Evolutionary conservation across 2,113 vertebrate species (phyloP).

Genomic region (Eira barbara): DNA sequence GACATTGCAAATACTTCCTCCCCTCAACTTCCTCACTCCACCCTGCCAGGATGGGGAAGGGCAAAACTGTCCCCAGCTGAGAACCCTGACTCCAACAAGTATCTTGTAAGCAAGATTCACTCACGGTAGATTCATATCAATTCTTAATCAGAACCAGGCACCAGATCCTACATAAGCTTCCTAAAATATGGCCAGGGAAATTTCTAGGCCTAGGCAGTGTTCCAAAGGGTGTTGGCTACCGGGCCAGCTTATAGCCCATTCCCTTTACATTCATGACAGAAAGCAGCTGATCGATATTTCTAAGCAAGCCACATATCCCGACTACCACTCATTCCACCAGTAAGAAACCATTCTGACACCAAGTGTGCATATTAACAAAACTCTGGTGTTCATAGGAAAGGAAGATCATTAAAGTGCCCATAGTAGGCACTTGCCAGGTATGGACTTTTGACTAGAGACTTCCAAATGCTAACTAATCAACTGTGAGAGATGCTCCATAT

Average conservation of each 20-base stretch:
- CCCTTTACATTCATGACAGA: neutral
- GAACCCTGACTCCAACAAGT: neutral
- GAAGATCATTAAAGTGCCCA: neutral
- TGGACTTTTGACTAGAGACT: constrained; percentile 17
- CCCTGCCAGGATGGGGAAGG: no score
- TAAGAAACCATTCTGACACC: neutral
- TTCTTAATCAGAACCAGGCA: neutral
- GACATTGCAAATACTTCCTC: neutral
- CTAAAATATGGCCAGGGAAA: neutral
- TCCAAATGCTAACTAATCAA: neutral
- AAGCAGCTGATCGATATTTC: neutral
- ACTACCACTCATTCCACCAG: neutral
- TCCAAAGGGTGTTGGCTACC: neutral
- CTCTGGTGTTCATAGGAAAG: neutral
- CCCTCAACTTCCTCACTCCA: neutral
- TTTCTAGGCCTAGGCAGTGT: neutral
- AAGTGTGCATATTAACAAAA: neutral
- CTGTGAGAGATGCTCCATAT: neutral
- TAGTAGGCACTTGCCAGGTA: neutral
- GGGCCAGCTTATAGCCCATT: neutral
- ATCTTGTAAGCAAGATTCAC: neutral
- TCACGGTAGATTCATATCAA: neutral
- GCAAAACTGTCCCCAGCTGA: neutral
- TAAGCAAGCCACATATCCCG: neutral
- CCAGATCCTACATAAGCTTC: neutral